A percentile compares a stretch with the other conserved stretches of the same genome.
Conservation (phyloP, 2,888 invertebrate species). For the Drosophila infuscata region DNA sequence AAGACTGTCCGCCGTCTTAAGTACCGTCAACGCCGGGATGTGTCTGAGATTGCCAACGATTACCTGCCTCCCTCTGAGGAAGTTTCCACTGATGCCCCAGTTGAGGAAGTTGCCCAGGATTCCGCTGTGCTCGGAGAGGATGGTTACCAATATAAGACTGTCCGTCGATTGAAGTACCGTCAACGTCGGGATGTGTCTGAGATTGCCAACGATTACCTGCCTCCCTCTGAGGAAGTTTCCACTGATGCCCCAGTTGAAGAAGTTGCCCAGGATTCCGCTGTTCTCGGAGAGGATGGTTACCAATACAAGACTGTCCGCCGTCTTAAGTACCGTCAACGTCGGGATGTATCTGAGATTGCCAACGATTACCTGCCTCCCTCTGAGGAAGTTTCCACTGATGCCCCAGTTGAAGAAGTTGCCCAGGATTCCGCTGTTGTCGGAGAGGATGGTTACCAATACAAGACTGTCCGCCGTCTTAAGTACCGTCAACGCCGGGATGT, state of each 20-base stretch:
- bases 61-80: conserved; percentile 64
- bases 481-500: conserved; percentile 69
- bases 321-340: conserved; percentile 64
- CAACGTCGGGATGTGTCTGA: conserved; percentile 67
- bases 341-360: conserved; percentile 65
- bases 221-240: conserved; percentile 33
- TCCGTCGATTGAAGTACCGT: conserved; percentile 65
- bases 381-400: conserved; percentile 45
- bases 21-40: conserved; percentile 65
- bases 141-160: conserved; percentile 70
- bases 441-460: conserved; percentile 65
- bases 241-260: conserved; percentile 22
- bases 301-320: conserved; percentile 68
- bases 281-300: conserved; percentile 56
- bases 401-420: conserved; percentile 35
- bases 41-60: conserved; percentile 55
- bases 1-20: conserved; percentile 62
- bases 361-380: conserved; percentile 54
- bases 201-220: conserved; percentile 50
- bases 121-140: conserved; percentile 52
- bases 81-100: conserved; percentile 26
- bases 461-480: conserved; percentile 67
- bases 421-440: conserved; percentile 56
- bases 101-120: conserved; percentile 33
- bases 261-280: conserved; percentile 45